Percentiles rank a stretch among this genome's conserved stretches.
Conservation (phyloP, 2,113 vertebrate species). For the Bucco capensis region DNA sequence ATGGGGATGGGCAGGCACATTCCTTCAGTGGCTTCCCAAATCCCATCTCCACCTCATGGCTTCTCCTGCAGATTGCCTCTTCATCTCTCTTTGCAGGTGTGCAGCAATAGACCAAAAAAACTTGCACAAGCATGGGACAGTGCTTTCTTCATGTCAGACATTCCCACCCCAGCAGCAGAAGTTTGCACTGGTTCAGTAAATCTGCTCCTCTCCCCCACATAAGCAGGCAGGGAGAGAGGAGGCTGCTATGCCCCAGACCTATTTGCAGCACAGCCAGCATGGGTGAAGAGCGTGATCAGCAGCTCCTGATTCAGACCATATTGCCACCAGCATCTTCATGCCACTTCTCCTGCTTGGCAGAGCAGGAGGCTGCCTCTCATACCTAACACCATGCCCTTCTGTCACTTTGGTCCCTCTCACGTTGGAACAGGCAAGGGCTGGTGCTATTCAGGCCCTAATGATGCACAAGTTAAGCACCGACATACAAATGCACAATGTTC, state of each 20-base stretch:
- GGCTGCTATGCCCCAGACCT: not conserved
- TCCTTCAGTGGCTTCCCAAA: not conserved
- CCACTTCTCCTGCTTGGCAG: not conserved
- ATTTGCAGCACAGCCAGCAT: not conserved
- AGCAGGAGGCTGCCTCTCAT: not conserved
- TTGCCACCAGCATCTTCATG: not conserved
- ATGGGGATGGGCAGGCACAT: not conserved
- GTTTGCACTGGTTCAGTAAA: not conserved
- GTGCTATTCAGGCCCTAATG: not conserved
- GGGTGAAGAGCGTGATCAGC: not conserved
- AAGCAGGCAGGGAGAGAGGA: not conserved
- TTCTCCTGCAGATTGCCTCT: not conserved
- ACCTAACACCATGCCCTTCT: not conserved
- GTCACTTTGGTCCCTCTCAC: not conserved
- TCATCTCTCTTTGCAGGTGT: not conserved
- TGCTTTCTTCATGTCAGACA: not conserved
- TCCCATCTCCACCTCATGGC: not conserved
- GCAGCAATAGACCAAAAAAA: not conserved
- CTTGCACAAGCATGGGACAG: accelerated
- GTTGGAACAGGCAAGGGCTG: not conserved
- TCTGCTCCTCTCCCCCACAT: not conserved
- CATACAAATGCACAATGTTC: not conserved
- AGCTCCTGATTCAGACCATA: not conserved
- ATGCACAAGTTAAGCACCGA: conserved; percentile 18
- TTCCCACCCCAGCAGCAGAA: not conserved